These are phyloP conservation scores for Scomberomorus guttatus DNA, from an alignment of 2,797 vertebrate genomes.

Conservation along the genomic window DNA sequence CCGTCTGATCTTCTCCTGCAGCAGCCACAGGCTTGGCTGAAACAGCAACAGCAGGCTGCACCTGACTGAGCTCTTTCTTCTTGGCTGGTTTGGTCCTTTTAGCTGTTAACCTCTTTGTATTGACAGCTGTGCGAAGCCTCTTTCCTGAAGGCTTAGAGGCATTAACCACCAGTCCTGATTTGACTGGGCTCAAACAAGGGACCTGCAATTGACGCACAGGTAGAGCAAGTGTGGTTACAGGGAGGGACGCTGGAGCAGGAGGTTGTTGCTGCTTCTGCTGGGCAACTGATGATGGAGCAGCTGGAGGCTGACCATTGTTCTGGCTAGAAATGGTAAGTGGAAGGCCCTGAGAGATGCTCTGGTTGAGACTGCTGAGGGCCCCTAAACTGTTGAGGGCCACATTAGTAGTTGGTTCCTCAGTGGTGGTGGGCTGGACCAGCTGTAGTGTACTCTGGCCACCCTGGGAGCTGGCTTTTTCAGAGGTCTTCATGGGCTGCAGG, in stretches of 20 bases:
- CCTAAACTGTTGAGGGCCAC: conserved; percentile 96
- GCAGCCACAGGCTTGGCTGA: conserved; percentile 50
- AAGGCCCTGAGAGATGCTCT: conserved; percentile 94
- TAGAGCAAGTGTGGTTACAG: conserved; percentile 69
- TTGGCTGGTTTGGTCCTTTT: conserved; percentile 88
- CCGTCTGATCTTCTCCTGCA: conserved; percentile 52
- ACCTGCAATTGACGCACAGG: conserved; percentile 70
- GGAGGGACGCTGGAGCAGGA: conserved; percentile 54
- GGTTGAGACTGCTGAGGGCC: conserved; percentile 96
- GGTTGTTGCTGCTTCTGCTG: conserved; percentile 78
- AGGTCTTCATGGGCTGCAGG: conserved; percentile 94
- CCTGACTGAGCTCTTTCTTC: conserved; percentile 74
- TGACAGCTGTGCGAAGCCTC: conserved; percentile 74
- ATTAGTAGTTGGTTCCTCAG: conserved; percentile 95
- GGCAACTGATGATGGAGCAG: conserved; percentile 81
- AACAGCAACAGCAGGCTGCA: conserved; percentile 51
- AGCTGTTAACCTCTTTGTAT: conserved; percentile 83
- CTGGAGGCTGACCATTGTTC: conserved; percentile 85
- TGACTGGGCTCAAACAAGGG: conserved; percentile 60
- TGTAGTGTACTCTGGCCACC: conserved; percentile 89
- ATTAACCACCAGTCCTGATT: conserved; percentile 61
- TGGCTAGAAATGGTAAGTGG: conserved; percentile 86
- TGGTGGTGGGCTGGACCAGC: conserved; percentile 94
- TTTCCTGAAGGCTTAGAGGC: conserved; percentile 74
- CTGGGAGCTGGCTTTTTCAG: conserved; percentile 89